A percentile compares a stretch with the other conserved stretches of the same genome.
phyloP scores from a whole-genome alignment of 1,140 invertebrate genomes.

The Coenobita brevimanus region DNA sequence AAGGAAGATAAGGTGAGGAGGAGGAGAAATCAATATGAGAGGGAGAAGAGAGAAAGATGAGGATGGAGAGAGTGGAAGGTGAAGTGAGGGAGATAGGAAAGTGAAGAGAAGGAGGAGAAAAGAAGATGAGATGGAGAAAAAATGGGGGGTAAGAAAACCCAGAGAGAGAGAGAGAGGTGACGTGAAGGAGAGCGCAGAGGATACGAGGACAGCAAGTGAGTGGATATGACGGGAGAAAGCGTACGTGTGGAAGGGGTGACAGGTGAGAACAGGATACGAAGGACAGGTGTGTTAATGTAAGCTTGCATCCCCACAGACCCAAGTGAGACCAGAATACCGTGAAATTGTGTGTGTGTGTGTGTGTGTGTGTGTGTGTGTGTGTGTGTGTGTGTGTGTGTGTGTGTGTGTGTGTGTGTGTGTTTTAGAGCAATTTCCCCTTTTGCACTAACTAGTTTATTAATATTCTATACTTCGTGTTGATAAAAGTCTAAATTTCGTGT shows the following conservation, averaged over 20 bases:
- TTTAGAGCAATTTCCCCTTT: too few relatives aligned
- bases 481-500: background rate
- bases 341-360: background rate
- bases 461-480: too few relatives aligned
- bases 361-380: background rate
- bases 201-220: background rate
- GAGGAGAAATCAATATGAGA: too few relatives aligned
- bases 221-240: background rate
- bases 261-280: background rate
- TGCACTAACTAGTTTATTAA: too few relatives aligned
- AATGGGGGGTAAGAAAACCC: background rate
- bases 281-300: background rate
- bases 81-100: too few relatives aligned
- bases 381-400: constrained; percentile 3
- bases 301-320: too few relatives aligned
- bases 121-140: too few relatives aligned
- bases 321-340: background rate
- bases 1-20: too few relatives aligned
- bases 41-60: too few relatives aligned
- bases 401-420: too few relatives aligned
- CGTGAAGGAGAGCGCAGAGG: background rate
- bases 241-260: constrained; percentile 13
- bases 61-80: too few relatives aligned
- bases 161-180: background rate
- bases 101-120: too few relatives aligned